These are phyloP conservation scores for Semibalanus balanoides DNA, from an alignment of 1,140 invertebrate species.

Conservation along the genomic window DNA sequence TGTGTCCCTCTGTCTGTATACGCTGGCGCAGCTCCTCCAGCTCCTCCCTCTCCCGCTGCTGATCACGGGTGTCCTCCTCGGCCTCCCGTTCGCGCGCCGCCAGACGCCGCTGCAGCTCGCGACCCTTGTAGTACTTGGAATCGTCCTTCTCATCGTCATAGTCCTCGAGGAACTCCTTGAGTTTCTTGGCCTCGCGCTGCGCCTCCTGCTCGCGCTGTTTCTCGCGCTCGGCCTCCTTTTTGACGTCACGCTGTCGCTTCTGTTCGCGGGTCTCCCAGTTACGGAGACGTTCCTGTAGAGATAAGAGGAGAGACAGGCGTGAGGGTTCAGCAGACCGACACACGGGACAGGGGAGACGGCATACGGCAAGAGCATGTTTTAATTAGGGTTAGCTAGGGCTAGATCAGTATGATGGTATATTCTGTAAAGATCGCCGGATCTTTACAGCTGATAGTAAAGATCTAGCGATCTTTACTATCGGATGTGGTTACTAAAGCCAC, in stretches of 20 bases:
- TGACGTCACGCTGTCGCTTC: slow-evolving; percentile 81
- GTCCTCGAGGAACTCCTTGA: slow-evolving; percentile 96
- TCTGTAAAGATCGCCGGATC: too few species aligned
- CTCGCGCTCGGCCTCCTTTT: slow-evolving; percentile 75
- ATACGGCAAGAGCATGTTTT: too few species aligned
- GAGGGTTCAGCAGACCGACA: too few species aligned
- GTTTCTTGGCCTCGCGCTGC: slow-evolving; percentile 72
- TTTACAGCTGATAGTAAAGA: too few species aligned
- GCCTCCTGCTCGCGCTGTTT: slow-evolving; percentile 65
- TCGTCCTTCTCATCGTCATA: slow-evolving; percentile 97
- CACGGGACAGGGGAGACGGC: too few species aligned
- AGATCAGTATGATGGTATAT: too few species aligned
- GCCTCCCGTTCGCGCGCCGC: slow-evolving; percentile 82
- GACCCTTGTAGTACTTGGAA: slow-evolving; percentile 87
- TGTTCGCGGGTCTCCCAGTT: slow-evolving; percentile 88
- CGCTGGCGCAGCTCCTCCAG: slow-evolving; percentile 72
- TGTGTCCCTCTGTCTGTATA: slow-evolving; percentile 59
- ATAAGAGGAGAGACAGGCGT: too few species aligned
- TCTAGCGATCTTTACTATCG: too few species aligned
- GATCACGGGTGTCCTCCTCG: slow-evolving; percentile 74
- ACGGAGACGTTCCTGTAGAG: slow-evolving; percentile 40
- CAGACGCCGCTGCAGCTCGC: slow-evolving; percentile 72
- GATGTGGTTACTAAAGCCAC: too few species aligned
- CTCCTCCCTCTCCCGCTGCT: slow-evolving; percentile 79
- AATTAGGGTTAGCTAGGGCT: too few species aligned